Evolutionary conservation across 2,113 vertebrate species (phyloP).

Genomic region (Cervus canadensis): DNA sequence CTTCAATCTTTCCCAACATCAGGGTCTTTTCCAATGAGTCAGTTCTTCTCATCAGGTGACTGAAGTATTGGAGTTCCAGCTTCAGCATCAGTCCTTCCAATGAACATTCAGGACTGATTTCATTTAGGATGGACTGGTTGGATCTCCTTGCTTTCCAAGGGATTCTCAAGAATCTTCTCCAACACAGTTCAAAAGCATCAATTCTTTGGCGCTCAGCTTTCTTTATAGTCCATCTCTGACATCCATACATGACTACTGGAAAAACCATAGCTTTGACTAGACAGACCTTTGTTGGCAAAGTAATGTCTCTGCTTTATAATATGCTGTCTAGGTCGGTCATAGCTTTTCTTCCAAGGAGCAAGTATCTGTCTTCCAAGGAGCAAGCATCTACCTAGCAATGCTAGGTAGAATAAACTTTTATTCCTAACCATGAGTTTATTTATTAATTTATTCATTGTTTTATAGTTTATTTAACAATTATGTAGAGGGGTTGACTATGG

Average conservation of each 20-base stretch:
- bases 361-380: not conserved
- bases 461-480: not conserved
- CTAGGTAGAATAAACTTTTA: not conserved
- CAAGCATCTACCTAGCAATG: not conserved
- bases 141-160: not conserved
- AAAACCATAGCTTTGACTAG: not conserved
- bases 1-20: not conserved
- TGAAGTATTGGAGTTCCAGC: not conserved
- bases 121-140: not conserved
- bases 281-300: not conserved
- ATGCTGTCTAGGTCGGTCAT: not conserved
- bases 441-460: not conserved
- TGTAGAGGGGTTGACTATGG: not conserved
- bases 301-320: not conserved
- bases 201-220: not conserved
- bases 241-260: not conserved
- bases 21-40: not conserved
- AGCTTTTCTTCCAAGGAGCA: not conserved
- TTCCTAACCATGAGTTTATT: not conserved
- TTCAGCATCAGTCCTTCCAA: not conserved
- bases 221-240: not conserved
- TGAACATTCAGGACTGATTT: not conserved
- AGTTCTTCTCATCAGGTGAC: not conserved
- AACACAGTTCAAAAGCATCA: not conserved
- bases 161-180: not conserved